These are phyloP conservation scores for Oophaga pumilio DNA, from an alignment of 2,113 vertebrate species.

Conservation along the genomic window DNA sequence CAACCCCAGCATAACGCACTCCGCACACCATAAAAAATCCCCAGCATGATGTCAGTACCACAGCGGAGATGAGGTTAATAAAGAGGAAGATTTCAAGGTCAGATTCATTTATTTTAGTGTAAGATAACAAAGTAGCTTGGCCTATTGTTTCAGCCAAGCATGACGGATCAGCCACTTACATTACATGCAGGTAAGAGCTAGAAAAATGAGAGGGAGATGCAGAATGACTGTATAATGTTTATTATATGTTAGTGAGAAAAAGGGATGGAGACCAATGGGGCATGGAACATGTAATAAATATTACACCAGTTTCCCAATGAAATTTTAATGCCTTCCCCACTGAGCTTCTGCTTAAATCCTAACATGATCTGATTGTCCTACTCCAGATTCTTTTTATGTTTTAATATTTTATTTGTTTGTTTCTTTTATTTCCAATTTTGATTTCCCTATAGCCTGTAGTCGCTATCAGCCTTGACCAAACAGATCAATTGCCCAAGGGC, in stretches of 20 bases:
- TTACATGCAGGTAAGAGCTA: constrained; percentile 9
- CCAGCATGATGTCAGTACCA: background rate
- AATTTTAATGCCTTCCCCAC: constrained; percentile 42
- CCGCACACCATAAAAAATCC: background rate
- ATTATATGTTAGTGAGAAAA: constrained; percentile 28
- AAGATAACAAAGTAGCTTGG: constrained; percentile 1
- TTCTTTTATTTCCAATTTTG: constrained; percentile 36
- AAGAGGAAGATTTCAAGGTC: constrained; percentile 34
- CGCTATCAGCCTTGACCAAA: background rate
- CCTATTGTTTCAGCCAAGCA: constrained; percentile 39
- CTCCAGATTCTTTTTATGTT: background rate
- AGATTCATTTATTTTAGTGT: constrained; percentile 38
- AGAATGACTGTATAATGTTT: constrained; percentile 37
- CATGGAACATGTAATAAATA: constrained; percentile 53
- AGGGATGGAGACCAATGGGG: constrained; percentile 48
- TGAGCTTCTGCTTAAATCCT: constrained; percentile 37
- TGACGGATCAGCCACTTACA: constrained; percentile 42
- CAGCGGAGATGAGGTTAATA: constrained; percentile 28
- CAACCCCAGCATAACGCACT: background rate
- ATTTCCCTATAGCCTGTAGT: background rate
- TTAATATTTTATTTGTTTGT: constrained; percentile 28
- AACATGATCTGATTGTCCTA: constrained; percentile 42
- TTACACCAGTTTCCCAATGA: constrained; percentile 41
- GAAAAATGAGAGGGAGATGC: constrained; percentile 33
- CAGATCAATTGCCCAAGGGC: constrained; percentile 25